phyloP scores from a whole-genome alignment of 2,888 invertebrate species.

The Endotricha flammealis region DNA sequence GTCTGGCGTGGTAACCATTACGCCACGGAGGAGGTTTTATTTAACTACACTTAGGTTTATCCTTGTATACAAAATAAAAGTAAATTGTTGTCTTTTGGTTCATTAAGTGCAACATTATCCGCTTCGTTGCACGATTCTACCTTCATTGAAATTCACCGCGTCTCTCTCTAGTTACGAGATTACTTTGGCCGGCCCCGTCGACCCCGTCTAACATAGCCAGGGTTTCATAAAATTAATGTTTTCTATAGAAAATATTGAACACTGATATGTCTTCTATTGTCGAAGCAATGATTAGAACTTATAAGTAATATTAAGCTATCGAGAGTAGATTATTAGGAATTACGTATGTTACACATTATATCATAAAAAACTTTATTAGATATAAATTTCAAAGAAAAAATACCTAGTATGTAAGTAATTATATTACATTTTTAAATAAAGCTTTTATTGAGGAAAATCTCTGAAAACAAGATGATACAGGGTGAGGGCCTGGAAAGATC shows the following conservation, averaged over 20 bases:
- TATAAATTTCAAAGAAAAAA: too few relatives aligned
- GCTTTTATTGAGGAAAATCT: too few relatives aligned
- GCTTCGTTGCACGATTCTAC: slow-evolving; percentile 11
- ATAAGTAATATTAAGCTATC: too few relatives aligned
- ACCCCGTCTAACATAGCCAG: background rate
- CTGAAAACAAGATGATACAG: slow-evolving; percentile 17
- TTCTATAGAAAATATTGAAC: slow-evolving; percentile 1
- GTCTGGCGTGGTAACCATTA: too few relatives aligned
- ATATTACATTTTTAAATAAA: too few relatives aligned
- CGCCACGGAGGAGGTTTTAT: too few relatives aligned
- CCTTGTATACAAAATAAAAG: too few relatives aligned
- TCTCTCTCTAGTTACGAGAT: background rate
- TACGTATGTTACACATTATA: too few relatives aligned
- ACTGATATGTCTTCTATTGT: slow-evolving; percentile 1
- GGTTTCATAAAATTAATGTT: slow-evolving; percentile 8
- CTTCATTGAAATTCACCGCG: slow-evolving; percentile 36
- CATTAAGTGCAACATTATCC: slow-evolving; percentile 7
- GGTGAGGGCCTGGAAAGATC: slow-evolving; percentile 26
- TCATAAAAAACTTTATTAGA: too few relatives aligned
- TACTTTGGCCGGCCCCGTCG: background rate
- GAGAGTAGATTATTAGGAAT: too few relatives aligned
- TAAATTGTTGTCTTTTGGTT: slow-evolving; percentile 5
- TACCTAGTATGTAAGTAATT: too few relatives aligned
- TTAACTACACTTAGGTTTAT: too few relatives aligned
- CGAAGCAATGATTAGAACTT: background rate